Base-by-base conservation (phyloP, 2,113 vertebrate species). In the Istiophorus platypterus region DNA sequence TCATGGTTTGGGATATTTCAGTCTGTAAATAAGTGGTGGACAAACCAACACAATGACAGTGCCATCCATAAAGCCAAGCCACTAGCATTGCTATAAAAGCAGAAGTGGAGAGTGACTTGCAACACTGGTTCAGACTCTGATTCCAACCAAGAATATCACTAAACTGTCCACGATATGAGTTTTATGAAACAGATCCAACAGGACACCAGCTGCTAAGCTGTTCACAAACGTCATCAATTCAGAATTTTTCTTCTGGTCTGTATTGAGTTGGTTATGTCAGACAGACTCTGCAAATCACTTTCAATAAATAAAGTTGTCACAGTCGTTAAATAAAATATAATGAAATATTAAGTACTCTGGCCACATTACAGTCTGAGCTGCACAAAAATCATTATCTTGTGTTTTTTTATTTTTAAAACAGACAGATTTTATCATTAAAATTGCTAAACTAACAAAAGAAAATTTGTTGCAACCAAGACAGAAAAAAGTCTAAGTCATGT, bases 131-230 rank as follows among this genome's bases (percentile, higher is more conserved):
- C 39, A 45, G 27, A 68, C 18, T 78, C 17, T 22, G 47, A 17
- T 45, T 47, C 45, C 20, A 47, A 47, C 45, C 17, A 47, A n/a
- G 1, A 52, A 13, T 24, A 54, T 54, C 10, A 24, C 51, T 24
- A 11, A 52, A 11, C 8, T 24, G 22, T 54, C n/a, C 51, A 54
- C 24, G 51, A n/a, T 24, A 4, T 11, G 11, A n/a, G 22, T 24
- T 7, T n/a, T 51, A 22, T 22, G 8, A 12, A 22, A 10, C 8
- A 14, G 41, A 61, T 58, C 31, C 15, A 59, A 3, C 27, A 56
- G 69, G 56, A 59, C 68, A 62, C n/a, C 34, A 51, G 59, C 57
- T 74, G 41, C 26, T 61, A 56, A 56, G 5, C 65, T 31, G 66
- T 56, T 54, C 37, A 63, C 61, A 51, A 47, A 49, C 39, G 52